phyloP scores from a whole-genome alignment of 2,797 vertebrate genomes.

The Neosalanx taihuensis region DNA sequence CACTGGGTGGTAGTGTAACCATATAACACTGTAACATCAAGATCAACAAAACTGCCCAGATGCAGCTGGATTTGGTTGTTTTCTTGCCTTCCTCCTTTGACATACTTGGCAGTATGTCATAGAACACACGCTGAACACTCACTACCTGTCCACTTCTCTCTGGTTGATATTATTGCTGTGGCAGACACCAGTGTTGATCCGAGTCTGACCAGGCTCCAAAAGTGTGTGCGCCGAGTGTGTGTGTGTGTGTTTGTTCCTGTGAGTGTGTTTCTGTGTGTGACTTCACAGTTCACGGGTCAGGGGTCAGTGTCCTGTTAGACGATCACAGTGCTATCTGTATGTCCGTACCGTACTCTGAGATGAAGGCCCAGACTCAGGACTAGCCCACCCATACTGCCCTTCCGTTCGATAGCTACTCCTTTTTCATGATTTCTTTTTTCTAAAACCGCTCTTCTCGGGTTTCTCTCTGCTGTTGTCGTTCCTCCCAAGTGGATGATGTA shows the following conservation, averaged over 20 bases:
- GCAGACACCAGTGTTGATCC: slow-evolving; percentile 45
- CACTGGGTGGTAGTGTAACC: slow-evolving; percentile 16
- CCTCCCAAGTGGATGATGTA: slow-evolving; percentile 18
- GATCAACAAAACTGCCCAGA: slow-evolving; percentile 16
- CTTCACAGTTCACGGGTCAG: slow-evolving; percentile 77
- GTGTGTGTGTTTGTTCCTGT: slow-evolving; percentile 27
- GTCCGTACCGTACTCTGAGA: slow-evolving; percentile 38
- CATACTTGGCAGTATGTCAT: slow-evolving; percentile 28
- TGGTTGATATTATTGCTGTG: slow-evolving; percentile 73
- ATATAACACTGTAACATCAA: slow-evolving; percentile 30
- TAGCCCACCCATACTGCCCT: neutral
- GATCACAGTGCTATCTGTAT: slow-evolving; percentile 78
- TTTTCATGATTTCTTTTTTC: neutral
- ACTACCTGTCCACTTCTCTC: slow-evolving; percentile 18
- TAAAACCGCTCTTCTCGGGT: neutral
- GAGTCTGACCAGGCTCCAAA: slow-evolving; percentile 35
- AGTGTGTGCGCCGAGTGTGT: slow-evolving; percentile 8
- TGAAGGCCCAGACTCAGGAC: neutral
- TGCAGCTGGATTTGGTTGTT: slow-evolving; percentile 15
- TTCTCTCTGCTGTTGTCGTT: neutral
- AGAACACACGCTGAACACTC: slow-evolving; percentile 30
- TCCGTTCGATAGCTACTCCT: neutral
- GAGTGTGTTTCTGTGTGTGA: slow-evolving; percentile 49
- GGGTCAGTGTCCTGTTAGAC: slow-evolving; percentile 71
- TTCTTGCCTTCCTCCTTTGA: slow-evolving; percentile 25